Evolutionary conservation across 2,888 invertebrate species (phyloP).

Genomic region (Tenthredo distinguenda): DNA sequence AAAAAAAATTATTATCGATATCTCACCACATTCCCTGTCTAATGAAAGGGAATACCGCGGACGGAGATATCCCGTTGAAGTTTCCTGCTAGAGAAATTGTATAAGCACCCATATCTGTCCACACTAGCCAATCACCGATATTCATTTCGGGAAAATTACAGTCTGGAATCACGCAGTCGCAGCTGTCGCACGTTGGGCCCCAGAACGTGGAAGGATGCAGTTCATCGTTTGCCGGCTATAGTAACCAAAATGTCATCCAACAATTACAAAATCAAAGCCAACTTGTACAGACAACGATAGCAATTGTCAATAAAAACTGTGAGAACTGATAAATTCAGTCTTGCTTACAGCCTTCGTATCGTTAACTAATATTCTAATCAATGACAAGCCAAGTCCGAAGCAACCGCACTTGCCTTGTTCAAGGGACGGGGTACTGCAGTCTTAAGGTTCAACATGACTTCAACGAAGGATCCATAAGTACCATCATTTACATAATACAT

Average conservation of each 20-base stretch:
- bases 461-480: slow-evolving; percentile 83
- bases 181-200: slow-evolving; percentile 84
- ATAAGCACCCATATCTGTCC: slow-evolving; percentile 84
- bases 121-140: slow-evolving; percentile 83
- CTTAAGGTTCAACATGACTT: slow-evolving; percentile 73
- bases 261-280: slow-evolving; percentile 78
- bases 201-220: slow-evolving; percentile 77
- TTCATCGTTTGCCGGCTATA: slow-evolving; percentile 60
- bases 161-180: slow-evolving; percentile 80
- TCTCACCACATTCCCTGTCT: slow-evolving; percentile 73
- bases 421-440: slow-evolving; percentile 63
- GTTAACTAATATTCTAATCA: neutral
- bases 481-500: slow-evolving; percentile 85
- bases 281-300: neutral
- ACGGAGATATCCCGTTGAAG: slow-evolving; percentile 82
- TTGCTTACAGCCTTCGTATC: neutral
- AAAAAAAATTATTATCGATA: neutral
- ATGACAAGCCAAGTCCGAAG: neutral
- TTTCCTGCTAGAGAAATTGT: slow-evolving; percentile 78
- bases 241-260: slow-evolving; percentile 76
- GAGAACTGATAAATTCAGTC: neutral
- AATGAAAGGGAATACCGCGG: slow-evolving; percentile 76
- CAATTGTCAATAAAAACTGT: neutral
- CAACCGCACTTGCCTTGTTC: slow-evolving; percentile 56
- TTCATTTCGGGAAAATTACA: slow-evolving; percentile 80